Base-by-base conservation (phyloP, 2,797 vertebrate genomes). In the Pelodytes ibericus region DNA sequence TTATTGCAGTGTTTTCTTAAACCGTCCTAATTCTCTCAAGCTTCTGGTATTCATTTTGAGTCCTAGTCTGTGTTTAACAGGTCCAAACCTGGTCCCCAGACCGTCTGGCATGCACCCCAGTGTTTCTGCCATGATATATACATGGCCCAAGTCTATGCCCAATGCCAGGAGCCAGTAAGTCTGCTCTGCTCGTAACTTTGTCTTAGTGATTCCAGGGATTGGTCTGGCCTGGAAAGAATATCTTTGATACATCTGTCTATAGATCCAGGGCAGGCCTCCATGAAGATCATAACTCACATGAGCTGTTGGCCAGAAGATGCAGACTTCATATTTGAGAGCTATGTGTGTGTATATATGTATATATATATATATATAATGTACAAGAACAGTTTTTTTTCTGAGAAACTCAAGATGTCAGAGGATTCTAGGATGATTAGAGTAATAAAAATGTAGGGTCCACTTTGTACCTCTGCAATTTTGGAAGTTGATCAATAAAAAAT, bases 201-300 rank as follows among this genome's bases (percentile, higher is more conserved):
- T 47, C 30, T 49, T 68, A 66, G 53, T 33, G n/a, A 68, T 79
- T 78, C 62, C 69, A 72, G 62, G 44, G 56, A 10, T 44, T 56
- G 57, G 70, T 73, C 70, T 79, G 76, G 44, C 56, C 67, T 53
- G 15, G 61, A 67, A 67, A 53, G 49, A 39, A 1, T 53, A 1
- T 1, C 1, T 49, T 5, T 49, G 33, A 5, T 36, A 36, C 33
- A 36, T 22, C 22, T 39, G 27, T 16, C 25, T 33, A 29, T 72
- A 78, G 25, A 78, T 68, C 56, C 56, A 73, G 63, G 63, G 56
- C 76, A 61, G 58, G 10, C 29, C 20, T 72, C 62, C 75, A 71
- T 20, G 30, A 10, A 15, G 39, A 66, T 39, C 39, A 27, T 39
- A 41, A 22, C 60, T 57, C 58, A 44, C 18, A 72, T 47, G 24